Evolutionary conservation across 2,888 invertebrate genomes (phyloP).

Genomic region (Andrena marginata): DNA sequence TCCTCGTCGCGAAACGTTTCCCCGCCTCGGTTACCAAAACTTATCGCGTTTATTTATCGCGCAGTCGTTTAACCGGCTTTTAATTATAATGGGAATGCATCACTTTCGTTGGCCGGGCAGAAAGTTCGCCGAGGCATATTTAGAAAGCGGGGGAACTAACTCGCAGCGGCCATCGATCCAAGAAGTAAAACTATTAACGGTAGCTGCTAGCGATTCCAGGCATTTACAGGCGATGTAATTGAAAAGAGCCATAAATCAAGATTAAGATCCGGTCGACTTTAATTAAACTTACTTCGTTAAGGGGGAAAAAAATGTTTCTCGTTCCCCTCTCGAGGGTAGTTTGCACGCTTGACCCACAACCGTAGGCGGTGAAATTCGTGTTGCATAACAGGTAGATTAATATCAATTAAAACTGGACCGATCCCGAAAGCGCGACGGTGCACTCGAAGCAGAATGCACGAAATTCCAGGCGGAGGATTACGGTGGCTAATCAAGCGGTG

Average conservation of each 20-base stretch:
- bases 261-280: slow-evolving; percentile 53
- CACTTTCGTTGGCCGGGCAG: slow-evolving; percentile 23
- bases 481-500: too few species aligned
- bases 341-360: slow-evolving; percentile 1
- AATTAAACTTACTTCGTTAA: slow-evolving; percentile 57
- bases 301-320: slow-evolving; percentile 36
- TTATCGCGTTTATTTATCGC: slow-evolving; percentile 68
- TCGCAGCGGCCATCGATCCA: slow-evolving; percentile 29
- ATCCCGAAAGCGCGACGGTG: too few species aligned
- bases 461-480: too few species aligned
- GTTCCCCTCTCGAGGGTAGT: background rate
- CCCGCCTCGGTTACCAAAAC: slow-evolving; percentile 38
- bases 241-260: slow-evolving; percentile 43
- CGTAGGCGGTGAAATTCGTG: background rate
- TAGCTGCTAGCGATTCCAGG: slow-evolving; percentile 28
- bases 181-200: slow-evolving; percentile 2
- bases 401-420: too few species aligned
- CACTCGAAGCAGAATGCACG: too few species aligned
- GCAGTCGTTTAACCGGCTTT: slow-evolving; percentile 42
- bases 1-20: slow-evolving; percentile 40
- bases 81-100: slow-evolving; percentile 47
- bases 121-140: slow-evolving; percentile 26
- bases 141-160: slow-evolving; percentile 27
- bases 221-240: slow-evolving; percentile 49
- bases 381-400: slow-evolving; percentile 1